A percentile compares a stretch with the other conserved stretches of the same genome.
These are phyloP conservation scores for Chaitophorus viminalis DNA, from an alignment of 2,888 invertebrate genomes.

Conservation along the genomic window DNA sequence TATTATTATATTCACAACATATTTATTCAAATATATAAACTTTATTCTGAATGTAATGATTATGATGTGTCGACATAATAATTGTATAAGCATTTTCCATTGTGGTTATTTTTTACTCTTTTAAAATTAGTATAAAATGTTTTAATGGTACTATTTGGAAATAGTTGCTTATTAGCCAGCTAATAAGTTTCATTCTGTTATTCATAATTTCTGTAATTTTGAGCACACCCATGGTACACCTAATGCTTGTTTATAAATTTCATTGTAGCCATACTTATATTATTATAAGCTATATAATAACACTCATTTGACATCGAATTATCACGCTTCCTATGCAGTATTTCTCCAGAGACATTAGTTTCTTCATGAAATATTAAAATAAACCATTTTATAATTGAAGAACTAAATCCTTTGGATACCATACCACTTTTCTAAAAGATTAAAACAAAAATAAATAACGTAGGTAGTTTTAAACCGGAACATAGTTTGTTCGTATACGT, in stretches of 20 bases:
- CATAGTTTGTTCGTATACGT: too few species aligned
- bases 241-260: slow-evolving; percentile 63
- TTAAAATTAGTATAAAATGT: not conserved
- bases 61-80: slow-evolving; percentile 69
- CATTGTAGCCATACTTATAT: slow-evolving; percentile 62
- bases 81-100: slow-evolving; percentile 69
- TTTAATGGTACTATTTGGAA: too few species aligned
- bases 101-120: slow-evolving; percentile 72
- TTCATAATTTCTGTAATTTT: slow-evolving; percentile 38
- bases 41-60: slow-evolving; percentile 67
- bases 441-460: not conserved
- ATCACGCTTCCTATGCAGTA: slow-evolving; percentile 2
- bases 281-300: too few species aligned
- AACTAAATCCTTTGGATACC: slow-evolving; percentile 34
- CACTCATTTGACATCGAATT: slow-evolving; percentile 27
- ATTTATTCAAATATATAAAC: too few species aligned
- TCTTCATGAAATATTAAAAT: slow-evolving; percentile 45
- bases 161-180: not conserved
- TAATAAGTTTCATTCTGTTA: slow-evolving; percentile 22
- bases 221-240: slow-evolving; percentile 62
- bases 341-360: not conserved
- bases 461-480: too few species aligned
- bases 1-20: too few species aligned
- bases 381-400: slow-evolving; percentile 22
- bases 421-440: slow-evolving; percentile 52